These are phyloP conservation scores for Microcebus lehilahytsara DNA, from an alignment of 2,113 vertebrate species.

Conservation along the genomic window DNA sequence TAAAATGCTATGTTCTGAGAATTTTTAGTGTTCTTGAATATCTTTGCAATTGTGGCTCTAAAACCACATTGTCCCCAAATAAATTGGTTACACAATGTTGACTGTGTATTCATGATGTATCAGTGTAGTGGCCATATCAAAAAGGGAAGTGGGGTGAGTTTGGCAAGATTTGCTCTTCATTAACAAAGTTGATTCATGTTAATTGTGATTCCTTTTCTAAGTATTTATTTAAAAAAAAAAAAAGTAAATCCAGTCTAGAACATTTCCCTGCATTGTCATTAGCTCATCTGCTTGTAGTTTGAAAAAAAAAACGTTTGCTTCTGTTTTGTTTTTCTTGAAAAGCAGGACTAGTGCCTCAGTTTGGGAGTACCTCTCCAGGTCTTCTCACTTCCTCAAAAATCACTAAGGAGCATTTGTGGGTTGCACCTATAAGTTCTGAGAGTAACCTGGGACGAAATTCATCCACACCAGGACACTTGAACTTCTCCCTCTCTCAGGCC, in stretches of 20 bases:
- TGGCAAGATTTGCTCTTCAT: background rate
- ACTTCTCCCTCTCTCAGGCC: background rate
- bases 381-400: background rate
- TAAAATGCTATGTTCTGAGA: constrained; percentile 43
- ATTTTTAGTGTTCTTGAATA: constrained; percentile 38
- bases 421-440: background rate
- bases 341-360: background rate
- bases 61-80: background rate
- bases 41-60: background rate
- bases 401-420: background rate
- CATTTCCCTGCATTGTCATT: background rate
- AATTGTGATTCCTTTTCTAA: constrained; percentile 1
- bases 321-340: background rate
- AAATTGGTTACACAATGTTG: background rate
- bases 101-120: background rate
- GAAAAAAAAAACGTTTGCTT: background rate
- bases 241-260: background rate
- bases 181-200: background rate
- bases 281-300: background rate
- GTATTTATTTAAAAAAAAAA: background rate
- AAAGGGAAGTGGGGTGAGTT: background rate
- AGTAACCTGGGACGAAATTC: background rate
- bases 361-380: background rate
- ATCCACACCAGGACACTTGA: background rate
- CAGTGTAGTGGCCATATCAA: background rate